phyloP scores from a whole-genome alignment of 2,113 vertebrate species.

The Onychostruthus taczanowskii region DNA sequence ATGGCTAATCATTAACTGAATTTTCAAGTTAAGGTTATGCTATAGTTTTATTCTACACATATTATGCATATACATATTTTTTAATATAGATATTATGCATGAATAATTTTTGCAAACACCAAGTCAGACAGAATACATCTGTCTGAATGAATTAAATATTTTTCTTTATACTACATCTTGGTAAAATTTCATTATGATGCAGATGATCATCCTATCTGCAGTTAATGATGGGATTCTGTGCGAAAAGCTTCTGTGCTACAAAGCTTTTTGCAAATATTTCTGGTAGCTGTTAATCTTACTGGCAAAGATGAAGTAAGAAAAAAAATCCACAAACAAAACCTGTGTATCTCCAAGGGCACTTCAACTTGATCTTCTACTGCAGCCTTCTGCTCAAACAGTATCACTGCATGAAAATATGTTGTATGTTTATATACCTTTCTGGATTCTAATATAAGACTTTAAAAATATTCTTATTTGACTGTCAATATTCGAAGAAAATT shows the following conservation, averaged over 20 bases:
- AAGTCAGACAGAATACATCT: not conserved
- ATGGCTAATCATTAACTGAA: not conserved
- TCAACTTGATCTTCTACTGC: constrained; percentile 62
- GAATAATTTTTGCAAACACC: not conserved
- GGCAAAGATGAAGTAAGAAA: not conserved
- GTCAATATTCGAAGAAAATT: not conserved
- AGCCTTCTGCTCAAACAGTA: constrained; percentile 66
- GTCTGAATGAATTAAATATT: not conserved
- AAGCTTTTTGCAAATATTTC: not conserved
- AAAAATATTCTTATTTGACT: not conserved
- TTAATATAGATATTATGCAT: not conserved
- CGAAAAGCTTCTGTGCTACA: not conserved
- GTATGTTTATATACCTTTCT: not conserved
- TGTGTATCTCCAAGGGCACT: not conserved
- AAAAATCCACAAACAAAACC: not conserved
- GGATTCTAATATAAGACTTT: not conserved
- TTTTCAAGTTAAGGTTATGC: not conserved
- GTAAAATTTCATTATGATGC: not conserved
- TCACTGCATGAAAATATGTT: constrained; percentile 36
- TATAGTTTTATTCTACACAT: not conserved
- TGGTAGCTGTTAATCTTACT: not conserved
- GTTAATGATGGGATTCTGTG: not conserved
- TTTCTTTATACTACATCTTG: not conserved
- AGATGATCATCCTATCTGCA: not conserved
- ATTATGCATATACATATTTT: not conserved